Percentiles rank a stretch among this genome's conserved stretches.
Conservation (phyloP, 2,888 invertebrate species). For the Drosophila cognata region DNA sequence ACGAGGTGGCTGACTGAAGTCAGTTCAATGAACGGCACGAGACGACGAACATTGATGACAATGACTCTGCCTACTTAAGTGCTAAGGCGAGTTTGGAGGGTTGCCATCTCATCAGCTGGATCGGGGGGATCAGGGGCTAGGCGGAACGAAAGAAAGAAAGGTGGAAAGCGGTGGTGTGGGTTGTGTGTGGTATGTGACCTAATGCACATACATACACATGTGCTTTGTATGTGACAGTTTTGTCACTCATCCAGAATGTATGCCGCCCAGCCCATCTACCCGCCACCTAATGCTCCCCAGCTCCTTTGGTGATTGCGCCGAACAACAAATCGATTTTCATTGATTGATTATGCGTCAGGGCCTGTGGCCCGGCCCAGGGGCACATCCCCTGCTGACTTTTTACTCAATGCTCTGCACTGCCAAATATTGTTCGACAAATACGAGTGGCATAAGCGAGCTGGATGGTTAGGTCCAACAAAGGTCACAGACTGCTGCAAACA, state of each 20-base stretch:
- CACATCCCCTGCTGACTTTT: constrained; percentile 41
- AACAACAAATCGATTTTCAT: constrained; percentile 74
- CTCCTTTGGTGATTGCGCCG: constrained; percentile 52
- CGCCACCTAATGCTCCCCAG: not conserved
- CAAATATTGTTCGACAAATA: constrained; percentile 56
- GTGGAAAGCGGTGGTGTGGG: not conserved
- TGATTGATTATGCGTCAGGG: constrained; percentile 73
- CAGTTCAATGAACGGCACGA: constrained; percentile 68
- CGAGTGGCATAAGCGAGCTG: constrained; percentile 15
- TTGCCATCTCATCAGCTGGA: constrained; percentile 11
- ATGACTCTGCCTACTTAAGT: constrained; percentile 71
- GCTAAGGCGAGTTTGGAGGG: constrained; percentile 34
- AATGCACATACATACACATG: constrained; percentile 14
- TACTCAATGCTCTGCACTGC: constrained; percentile 30
- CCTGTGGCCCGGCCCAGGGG: constrained; percentile 11
- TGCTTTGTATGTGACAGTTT: constrained; percentile 29
- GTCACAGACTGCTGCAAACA: constrained; percentile 68
- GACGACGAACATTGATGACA: constrained; percentile 28
- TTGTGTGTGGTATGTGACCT: constrained; percentile 6
- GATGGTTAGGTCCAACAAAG: constrained; percentile 36
- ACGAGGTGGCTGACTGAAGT: constrained; percentile 19
- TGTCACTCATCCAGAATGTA: constrained; percentile 4
- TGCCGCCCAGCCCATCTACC: not conserved
- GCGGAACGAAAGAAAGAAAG: not conserved
- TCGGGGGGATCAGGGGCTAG: not conserved